Conservation (phyloP, 2,797 vertebrate species). For the Podarcis lilfordi region DNA sequence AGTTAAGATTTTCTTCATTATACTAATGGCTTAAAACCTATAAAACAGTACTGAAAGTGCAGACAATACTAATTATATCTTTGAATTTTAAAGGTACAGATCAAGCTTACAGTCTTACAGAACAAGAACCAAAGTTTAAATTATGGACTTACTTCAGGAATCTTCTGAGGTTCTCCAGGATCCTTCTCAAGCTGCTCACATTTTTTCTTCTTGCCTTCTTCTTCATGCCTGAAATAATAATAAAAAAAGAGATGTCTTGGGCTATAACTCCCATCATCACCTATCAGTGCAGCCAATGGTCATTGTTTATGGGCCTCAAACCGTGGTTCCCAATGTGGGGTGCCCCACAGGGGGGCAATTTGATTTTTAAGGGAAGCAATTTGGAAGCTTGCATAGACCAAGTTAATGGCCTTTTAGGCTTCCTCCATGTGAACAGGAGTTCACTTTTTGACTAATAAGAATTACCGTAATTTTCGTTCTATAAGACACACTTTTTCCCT, state of each 20-base stretch:
- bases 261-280: too few relatives aligned
- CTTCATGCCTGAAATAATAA: conserved; percentile 80
- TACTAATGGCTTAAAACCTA: conserved; percentile 5
- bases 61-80: background rate
- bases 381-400: too few relatives aligned
- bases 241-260: background rate
- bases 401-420: too few relatives aligned
- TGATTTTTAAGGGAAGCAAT: too few relatives aligned
- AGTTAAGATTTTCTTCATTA: background rate
- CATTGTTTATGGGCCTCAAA: too few relatives aligned
- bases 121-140: background rate
- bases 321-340: too few relatives aligned
- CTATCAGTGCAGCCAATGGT: too few relatives aligned
- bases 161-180: conserved; percentile 77
- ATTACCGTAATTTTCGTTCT: too few relatives aligned
- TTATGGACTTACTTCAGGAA: conserved; percentile 76
- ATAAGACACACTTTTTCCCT: too few relatives aligned
- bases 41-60: background rate
- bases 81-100: background rate
- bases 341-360: too few relatives aligned
- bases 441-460: too few relatives aligned
- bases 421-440: too few relatives aligned
- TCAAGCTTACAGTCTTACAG: background rate
- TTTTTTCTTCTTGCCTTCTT: conserved; percentile 84
- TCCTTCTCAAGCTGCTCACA: conserved; percentile 83